phyloP scores from a whole-genome alignment of 2,888 invertebrate species.

The Drosophila kuntzei region DNA sequence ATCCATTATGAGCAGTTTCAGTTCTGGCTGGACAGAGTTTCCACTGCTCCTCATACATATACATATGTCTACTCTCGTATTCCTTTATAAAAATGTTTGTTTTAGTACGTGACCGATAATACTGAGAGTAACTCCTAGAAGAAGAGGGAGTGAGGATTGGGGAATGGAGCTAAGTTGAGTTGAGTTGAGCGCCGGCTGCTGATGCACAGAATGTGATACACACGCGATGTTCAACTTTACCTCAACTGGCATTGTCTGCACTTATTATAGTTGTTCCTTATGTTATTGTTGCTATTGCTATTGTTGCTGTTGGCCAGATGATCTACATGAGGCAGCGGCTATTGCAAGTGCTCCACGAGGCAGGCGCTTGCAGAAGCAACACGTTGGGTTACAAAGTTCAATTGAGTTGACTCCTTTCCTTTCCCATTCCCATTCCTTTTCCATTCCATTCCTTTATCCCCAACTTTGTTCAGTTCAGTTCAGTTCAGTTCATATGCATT shows the following conservation, averaged over 20 bases:
- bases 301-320: slow-evolving; percentile 59
- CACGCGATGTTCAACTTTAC: slow-evolving; percentile 62
- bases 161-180: not conserved
- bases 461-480: slow-evolving; percentile 10
- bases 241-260: slow-evolving; percentile 55
- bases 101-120: slow-evolving; percentile 85
- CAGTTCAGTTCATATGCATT: slow-evolving; percentile 72
- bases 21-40: slow-evolving; percentile 22
- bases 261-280: slow-evolving; percentile 50
- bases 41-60: slow-evolving; percentile 32
- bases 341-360: slow-evolving; percentile 48
- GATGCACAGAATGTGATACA: slow-evolving; percentile 76
- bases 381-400: slow-evolving; percentile 77
- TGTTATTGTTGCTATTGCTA: slow-evolving; percentile 25
- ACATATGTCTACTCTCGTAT: slow-evolving; percentile 31
- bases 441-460: slow-evolving; percentile 2
- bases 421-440: slow-evolving; percentile 17
- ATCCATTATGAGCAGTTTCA: slow-evolving; percentile 83
- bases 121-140: not conserved
- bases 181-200: slow-evolving; percentile 58
- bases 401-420: slow-evolving; percentile 76
- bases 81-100: slow-evolving; percentile 84
- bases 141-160: not conserved
- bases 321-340: slow-evolving; percentile 71
- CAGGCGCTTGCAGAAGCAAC: slow-evolving; percentile 75